Conservation (phyloP, 2,797 vertebrate species). For the Poecilia wingei region DNA sequence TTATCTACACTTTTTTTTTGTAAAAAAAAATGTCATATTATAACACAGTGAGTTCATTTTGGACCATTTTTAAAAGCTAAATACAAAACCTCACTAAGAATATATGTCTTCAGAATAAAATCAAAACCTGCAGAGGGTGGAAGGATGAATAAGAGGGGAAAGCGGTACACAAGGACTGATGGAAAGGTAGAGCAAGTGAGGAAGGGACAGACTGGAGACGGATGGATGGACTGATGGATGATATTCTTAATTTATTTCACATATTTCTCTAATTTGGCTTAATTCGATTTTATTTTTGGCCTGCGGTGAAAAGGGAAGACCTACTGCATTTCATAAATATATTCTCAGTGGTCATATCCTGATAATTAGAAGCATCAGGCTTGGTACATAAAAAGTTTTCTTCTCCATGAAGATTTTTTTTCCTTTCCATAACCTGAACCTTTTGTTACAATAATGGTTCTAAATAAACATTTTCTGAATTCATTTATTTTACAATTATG, state of each 20-base stretch:
- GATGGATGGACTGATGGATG: neutral
- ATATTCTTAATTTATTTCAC: neutral
- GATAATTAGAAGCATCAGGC: neutral
- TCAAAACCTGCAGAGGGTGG: neutral
- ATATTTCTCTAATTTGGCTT: neutral
- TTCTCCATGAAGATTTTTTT: neutral
- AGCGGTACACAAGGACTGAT: neutral
- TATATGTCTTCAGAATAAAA: neutral
- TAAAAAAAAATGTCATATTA: neutral
- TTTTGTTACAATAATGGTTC: conserved; percentile 1
- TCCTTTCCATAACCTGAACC: neutral
- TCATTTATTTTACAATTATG: neutral
- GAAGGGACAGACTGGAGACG: neutral
- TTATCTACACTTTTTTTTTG: neutral
- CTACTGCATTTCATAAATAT: neutral
- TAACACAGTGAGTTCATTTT: neutral
- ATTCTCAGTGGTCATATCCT: neutral
- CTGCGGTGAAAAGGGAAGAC: neutral
- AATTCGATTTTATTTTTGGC: neutral
- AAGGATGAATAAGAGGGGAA: neutral
- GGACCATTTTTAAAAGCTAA: neutral
- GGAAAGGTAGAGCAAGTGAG: neutral
- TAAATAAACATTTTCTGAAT: neutral
- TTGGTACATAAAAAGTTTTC: neutral
- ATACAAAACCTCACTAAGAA: neutral